These are phyloP conservation scores for Ageneiosus marmoratus DNA, from an alignment of 2,113 vertebrate genomes.

Conservation along the genomic window DNA sequence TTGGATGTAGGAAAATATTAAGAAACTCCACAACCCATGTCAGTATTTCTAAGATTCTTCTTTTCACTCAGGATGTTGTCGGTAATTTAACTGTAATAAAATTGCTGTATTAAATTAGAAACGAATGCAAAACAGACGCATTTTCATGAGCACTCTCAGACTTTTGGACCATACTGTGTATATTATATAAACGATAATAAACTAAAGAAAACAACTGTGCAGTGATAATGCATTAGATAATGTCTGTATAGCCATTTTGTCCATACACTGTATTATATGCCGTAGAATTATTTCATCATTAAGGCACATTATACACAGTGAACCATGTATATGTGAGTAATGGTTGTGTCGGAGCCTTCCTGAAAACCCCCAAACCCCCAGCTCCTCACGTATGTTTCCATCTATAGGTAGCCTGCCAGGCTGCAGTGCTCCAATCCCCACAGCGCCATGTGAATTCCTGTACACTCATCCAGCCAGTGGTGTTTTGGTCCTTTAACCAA, in stretches of 20 bases:
- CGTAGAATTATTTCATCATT: too few species aligned
- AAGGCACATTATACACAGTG: background rate
- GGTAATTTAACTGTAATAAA: background rate
- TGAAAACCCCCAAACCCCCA: background rate
- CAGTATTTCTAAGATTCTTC: background rate
- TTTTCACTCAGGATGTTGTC: background rate
- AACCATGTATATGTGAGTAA: background rate
- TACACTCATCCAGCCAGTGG: conserved; percentile 62
- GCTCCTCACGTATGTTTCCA: background rate
- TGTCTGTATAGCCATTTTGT: background rate
- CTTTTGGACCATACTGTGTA: background rate
- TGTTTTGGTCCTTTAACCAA: conserved; percentile 60
- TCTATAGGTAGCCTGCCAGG: conserved; percentile 1
- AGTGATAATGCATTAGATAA: background rate
- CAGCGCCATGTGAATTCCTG: conserved; percentile 11
- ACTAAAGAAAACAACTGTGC: background rate
- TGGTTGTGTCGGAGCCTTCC: background rate
- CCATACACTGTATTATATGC: background rate
- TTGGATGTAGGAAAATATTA: background rate
- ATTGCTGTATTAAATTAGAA: background rate
- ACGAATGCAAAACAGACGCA: background rate
- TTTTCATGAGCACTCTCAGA: background rate
- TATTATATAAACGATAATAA: background rate
- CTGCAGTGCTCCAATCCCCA: background rate
- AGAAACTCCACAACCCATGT: background rate